phyloP scores from a whole-genome alignment of 2,888 invertebrate species.

The Leptodirus hochenwartii region DNA sequence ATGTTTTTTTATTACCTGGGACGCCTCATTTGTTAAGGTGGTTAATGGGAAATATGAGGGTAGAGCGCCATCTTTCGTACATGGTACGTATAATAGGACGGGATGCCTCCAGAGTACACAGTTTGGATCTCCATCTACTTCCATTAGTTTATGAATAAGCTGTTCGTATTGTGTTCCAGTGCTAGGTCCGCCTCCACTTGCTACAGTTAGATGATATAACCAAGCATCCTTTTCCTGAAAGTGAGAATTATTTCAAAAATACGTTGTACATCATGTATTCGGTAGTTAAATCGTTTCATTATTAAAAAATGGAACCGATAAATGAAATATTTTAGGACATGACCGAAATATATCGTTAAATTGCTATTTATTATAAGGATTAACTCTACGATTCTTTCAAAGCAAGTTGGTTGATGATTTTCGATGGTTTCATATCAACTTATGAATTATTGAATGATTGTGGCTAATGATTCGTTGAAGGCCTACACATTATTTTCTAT shows the following conservation, averaged over 20 bases:
- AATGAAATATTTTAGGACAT: no score
- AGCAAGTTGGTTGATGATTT: no score
- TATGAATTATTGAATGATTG: no score
- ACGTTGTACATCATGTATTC: constrained; percentile 1
- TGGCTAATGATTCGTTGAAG: no score
- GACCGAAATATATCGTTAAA: no score
- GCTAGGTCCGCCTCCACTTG: constrained; percentile 78
- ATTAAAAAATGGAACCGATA: no score
- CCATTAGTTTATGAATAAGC: constrained; percentile 88
- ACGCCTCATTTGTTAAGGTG: constrained; percentile 70
- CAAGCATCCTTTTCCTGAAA: constrained; percentile 68
- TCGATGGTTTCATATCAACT: no score
- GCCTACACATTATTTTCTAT: no score
- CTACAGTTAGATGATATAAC: constrained; percentile 74
- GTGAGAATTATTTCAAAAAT: no score
- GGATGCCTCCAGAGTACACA: constrained; percentile 92
- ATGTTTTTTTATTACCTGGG: constrained; percentile 39
- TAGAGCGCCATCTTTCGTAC: constrained; percentile 73
- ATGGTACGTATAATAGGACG: constrained; percentile 50
- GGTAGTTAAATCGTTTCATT: not conserved
- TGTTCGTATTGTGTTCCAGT: constrained; percentile 94
- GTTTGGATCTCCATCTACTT: constrained; percentile 83
- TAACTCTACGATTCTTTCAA: no score
- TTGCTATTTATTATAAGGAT: no score
- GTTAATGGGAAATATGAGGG: constrained; percentile 58